A percentile compares a stretch with the other conserved stretches of the same genome.
Evolutionary conservation across 2,888 invertebrate species (phyloP).

Genomic region (Phragmatobia fuliginosa): DNA sequence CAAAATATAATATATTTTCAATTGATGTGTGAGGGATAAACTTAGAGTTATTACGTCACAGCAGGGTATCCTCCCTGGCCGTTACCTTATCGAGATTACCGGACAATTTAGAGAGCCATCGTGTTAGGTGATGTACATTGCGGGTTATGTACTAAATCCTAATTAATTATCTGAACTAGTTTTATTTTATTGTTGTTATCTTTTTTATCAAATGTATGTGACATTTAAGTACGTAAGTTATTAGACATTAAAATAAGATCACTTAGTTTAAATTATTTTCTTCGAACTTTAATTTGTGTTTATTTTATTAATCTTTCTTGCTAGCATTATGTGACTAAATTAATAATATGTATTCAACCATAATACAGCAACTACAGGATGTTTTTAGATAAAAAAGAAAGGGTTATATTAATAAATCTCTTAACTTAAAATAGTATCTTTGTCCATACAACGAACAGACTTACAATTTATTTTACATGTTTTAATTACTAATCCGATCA

Average conservation of each 20-base stretch:
- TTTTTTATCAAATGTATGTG: background rate
- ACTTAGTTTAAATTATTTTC: background rate
- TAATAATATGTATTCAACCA: background rate
- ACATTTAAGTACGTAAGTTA: background rate
- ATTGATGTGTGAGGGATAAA: slow-evolving; percentile 80
- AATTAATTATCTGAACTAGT: background rate
- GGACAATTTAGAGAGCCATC: slow-evolving; percentile 30
- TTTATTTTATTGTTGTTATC: background rate
- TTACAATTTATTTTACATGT: too few species aligned
- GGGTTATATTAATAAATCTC: too few species aligned
- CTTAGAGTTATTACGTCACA: slow-evolving; percentile 84
- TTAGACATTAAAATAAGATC: background rate
- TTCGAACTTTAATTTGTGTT: background rate
- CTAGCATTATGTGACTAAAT: too few species aligned
- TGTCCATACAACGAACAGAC: too few species aligned
- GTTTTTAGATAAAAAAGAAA: background rate
- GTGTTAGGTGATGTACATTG: slow-evolving; percentile 49
- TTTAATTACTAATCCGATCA: too few species aligned
- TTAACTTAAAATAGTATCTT: too few species aligned
- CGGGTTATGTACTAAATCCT: slow-evolving; percentile 14
- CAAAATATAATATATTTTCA: slow-evolving; percentile 75
- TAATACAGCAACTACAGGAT: background rate
- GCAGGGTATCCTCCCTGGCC: slow-evolving; percentile 76
- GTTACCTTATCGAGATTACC: slow-evolving; percentile 60
- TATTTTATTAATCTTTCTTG: too few species aligned